Conservation (phyloP, 2,797 vertebrate species). For the Ara ararauna region DNA sequence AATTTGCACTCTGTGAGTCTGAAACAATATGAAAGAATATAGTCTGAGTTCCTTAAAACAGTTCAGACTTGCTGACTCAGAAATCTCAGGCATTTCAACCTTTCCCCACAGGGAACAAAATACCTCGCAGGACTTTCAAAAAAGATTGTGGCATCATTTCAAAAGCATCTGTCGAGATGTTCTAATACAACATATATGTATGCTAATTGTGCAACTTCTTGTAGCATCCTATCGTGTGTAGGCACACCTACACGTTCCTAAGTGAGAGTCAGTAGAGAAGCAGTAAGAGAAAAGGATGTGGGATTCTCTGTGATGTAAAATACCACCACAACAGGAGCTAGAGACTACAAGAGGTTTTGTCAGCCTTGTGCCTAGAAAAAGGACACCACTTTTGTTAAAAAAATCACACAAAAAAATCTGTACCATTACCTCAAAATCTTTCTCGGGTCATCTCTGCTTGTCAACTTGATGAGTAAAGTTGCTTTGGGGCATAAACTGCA, state of each 20-base stretch:
- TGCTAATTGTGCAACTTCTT: neutral
- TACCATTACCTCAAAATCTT: slow-evolving; percentile 82
- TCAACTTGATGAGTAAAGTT: slow-evolving; percentile 79
- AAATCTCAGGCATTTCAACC: neutral
- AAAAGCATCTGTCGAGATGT: neutral
- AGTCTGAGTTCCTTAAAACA: neutral
- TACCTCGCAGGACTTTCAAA: neutral
- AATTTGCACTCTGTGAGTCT: slow-evolving; percentile 82
- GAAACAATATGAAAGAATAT: neutral
- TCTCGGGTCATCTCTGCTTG: slow-evolving; percentile 22
- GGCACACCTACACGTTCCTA: neutral
- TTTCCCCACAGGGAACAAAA: neutral
- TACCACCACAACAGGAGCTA: neutral
- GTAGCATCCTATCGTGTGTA: neutral
- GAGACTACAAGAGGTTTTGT: neutral
- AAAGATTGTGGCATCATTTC: neutral
- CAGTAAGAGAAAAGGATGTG: neutral
- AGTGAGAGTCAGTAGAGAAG: neutral
- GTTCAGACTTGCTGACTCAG: neutral
- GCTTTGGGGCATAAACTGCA: slow-evolving; percentile 80
- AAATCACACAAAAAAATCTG: neutral
- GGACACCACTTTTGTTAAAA: neutral
- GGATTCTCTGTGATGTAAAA: neutral
- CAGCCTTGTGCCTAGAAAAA: neutral
- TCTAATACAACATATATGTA: neutral